Evolutionary conservation across 2,797 vertebrate genomes (phyloP).

Genomic region (Antennarius maculatus): DNA sequence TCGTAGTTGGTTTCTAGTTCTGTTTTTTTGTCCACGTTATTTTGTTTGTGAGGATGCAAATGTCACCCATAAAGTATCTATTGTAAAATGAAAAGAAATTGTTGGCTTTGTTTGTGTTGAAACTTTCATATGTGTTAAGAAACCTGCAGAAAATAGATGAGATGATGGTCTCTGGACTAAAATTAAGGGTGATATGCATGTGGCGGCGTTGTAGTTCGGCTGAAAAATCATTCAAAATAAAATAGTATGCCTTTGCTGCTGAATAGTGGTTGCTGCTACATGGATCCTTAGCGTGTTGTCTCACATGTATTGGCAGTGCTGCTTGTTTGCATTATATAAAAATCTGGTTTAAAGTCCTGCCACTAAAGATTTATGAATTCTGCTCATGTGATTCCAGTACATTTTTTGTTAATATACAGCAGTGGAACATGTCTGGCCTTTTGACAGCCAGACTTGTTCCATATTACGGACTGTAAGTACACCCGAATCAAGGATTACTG

Average conservation of each 20-base stretch:
- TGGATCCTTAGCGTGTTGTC: background rate
- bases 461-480: too few species aligned
- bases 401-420: too few species aligned
- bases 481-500: too few species aligned
- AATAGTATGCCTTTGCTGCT: slow-evolving; percentile 46
- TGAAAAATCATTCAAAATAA: slow-evolving; percentile 69
- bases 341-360: background rate
- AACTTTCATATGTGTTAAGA: slow-evolving; percentile 55
- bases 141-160: slow-evolving; percentile 32
- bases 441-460: too few species aligned
- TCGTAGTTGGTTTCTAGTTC: slow-evolving; percentile 36
- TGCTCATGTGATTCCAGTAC: too few species aligned
- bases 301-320: background rate
- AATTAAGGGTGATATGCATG: slow-evolving; percentile 47
- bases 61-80: slow-evolving; percentile 67
- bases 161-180: slow-evolving; percentile 39
- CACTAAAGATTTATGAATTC: too few species aligned
- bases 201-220: slow-evolving; percentile 54
- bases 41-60: slow-evolving; percentile 75
- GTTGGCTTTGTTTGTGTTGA: slow-evolving; percentile 61
- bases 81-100: slow-evolving; percentile 37
- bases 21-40: slow-evolving; percentile 55
- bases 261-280: background rate
- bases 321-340: background rate
- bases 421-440: too few species aligned